A percentile compares a stretch with the other conserved stretches of the same genome.
These are phyloP conservation scores for Pelmatolapia mariae DNA, from an alignment of 2,113 vertebrate genomes.

Conservation along the genomic window DNA sequence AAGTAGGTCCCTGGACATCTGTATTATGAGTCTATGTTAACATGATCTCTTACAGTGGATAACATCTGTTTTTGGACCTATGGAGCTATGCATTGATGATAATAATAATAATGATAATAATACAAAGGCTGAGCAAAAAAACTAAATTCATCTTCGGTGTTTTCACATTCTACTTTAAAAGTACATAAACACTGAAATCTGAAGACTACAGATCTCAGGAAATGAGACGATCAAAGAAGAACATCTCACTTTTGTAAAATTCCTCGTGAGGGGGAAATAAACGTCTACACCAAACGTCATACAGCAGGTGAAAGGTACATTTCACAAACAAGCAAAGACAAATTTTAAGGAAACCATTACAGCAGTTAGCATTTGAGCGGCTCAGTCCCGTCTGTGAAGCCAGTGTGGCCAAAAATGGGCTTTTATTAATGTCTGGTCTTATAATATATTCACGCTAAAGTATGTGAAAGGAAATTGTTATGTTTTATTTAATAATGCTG, in stretches of 20 bases:
- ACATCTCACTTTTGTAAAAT: neutral
- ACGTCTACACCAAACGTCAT: accelerated
- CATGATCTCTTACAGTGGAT: neutral
- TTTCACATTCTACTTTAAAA: neutral
- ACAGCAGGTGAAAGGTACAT: too few relatives aligned
- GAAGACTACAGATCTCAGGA: neutral
- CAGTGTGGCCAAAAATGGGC: neutral
- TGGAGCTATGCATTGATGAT: neutral
- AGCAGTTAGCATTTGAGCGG: neutral
- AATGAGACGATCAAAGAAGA: neutral
- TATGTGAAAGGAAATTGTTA: accelerated
- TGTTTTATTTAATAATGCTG: neutral
- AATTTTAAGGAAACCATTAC: neutral
- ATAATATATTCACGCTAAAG: neutral
- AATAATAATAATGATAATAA: accelerated
- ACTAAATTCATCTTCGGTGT: neutral
- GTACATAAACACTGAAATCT: neutral
- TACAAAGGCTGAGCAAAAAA: neutral
- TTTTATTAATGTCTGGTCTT: neutral
- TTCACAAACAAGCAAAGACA: neutral
- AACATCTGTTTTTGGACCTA: neutral
- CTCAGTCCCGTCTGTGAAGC: neutral
- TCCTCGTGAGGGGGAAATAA: neutral
- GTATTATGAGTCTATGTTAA: neutral
- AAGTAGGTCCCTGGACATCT: neutral